Percentiles rank a stretch among this genome's conserved stretches.
Conservation (phyloP, 92 coral and sea anemone genomes). For the Epizoanthus stellaris region DNA sequence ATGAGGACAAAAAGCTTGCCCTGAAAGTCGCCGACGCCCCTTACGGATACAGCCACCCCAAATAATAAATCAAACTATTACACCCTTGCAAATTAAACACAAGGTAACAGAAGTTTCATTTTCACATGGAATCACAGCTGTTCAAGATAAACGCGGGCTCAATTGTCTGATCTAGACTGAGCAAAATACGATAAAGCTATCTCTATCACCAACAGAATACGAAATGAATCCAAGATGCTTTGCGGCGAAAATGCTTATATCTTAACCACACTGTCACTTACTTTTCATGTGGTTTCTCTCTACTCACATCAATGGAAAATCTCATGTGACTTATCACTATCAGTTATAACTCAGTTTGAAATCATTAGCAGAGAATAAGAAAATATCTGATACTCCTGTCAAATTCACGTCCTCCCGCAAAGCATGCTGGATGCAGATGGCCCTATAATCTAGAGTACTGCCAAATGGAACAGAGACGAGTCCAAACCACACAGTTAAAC, state of each 20-base stretch:
- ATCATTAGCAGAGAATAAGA: too few relatives aligned
- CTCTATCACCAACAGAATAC: constrained; percentile 7
- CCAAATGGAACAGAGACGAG: constrained; percentile 19
- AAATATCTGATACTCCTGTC: background rate
- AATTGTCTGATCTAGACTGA: background rate
- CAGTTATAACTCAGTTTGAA: too few relatives aligned
- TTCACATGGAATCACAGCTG: constrained; percentile 9
- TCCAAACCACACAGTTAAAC: background rate
- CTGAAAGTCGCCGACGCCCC: too few relatives aligned
- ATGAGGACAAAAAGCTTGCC: too few relatives aligned
- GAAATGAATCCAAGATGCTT: constrained; percentile 10
- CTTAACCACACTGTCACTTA: too few relatives aligned
- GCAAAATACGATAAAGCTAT: constrained; percentile 2
- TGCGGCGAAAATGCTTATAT: background rate
- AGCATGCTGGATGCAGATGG: background rate
- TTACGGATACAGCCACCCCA: background rate
- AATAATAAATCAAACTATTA: background rate
- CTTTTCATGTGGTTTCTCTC: too few relatives aligned
- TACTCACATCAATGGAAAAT: too few relatives aligned
- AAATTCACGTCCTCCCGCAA: constrained; percentile 3
- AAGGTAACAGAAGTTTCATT: background rate
- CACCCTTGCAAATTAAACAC: background rate
- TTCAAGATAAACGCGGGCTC: background rate
- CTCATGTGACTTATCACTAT: too few relatives aligned
- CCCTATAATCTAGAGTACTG: background rate